A percentile compares a stretch with the other conserved stretches of the same genome.
These are phyloP conservation scores for Empidonax alnorum DNA, from an alignment of 2,113 vertebrate genomes.

Conservation along the genomic window DNA sequence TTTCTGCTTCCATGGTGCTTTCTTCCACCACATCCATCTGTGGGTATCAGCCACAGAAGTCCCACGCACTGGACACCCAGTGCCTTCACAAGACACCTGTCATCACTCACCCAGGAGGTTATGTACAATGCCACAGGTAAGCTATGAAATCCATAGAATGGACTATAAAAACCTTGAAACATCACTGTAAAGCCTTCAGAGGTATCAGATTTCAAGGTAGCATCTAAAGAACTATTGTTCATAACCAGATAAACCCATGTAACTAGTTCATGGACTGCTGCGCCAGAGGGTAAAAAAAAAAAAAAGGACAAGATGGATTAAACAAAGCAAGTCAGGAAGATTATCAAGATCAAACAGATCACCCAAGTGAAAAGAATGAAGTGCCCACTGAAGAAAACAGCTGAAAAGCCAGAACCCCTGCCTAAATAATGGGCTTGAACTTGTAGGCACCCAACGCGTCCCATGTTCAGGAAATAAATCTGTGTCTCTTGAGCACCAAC, in stretches of 20 bases:
- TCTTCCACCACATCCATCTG: neutral
- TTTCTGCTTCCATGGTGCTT: neutral
- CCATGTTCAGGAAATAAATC: neutral
- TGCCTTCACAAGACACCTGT: neutral
- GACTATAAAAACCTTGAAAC: neutral
- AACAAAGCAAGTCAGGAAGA: constrained; percentile 27
- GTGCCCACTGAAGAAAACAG: neutral
- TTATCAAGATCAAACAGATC: constrained; percentile 55
- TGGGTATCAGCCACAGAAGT: neutral
- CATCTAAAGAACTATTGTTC: neutral
- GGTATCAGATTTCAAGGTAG: neutral
- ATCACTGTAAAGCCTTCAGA: neutral
- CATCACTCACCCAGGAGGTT: fast-evolving
- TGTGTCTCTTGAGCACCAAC: fast-evolving
- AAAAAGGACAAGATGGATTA: neutral
- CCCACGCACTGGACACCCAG: fast-evolving
- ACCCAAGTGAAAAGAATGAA: constrained; percentile 41
- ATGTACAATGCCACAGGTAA: fast-evolving
- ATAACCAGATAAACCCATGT: neutral
- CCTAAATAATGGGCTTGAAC: neutral
- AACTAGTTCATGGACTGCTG: neutral
- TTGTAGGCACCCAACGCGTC: neutral
- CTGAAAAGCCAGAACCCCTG: neutral
- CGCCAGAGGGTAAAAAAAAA: neutral
- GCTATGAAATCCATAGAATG: neutral